Conservation (phyloP, 2,113 vertebrate species). For the Psilopogon haemacephalus region DNA sequence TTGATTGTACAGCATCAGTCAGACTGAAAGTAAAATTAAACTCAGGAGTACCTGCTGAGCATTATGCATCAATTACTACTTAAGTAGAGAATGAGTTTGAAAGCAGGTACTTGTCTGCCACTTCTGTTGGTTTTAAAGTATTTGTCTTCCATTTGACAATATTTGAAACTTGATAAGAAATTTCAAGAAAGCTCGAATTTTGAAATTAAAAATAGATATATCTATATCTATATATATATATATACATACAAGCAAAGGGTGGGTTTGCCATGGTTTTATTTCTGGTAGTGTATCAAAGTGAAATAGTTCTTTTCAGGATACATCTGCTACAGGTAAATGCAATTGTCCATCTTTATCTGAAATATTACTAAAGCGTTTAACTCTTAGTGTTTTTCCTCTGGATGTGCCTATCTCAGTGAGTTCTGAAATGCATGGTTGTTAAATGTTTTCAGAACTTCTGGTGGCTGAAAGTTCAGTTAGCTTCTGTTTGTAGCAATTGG, state of each 20-base stretch:
- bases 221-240: too few relatives aligned
- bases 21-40: not conserved
- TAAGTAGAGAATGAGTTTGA: not conserved
- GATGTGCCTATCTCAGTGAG: accelerated
- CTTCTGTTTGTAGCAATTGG: not conserved
- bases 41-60: not conserved
- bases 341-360: not conserved
- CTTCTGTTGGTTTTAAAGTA: constrained; percentile 1
- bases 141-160: constrained; percentile 1
- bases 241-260: not conserved
- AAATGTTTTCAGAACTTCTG: not conserved
- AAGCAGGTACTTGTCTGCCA: not conserved
- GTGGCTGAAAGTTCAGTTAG: not conserved
- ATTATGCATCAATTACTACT: not conserved
- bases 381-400: not conserved
- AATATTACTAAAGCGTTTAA: not conserved
- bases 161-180: not conserved
- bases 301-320: not conserved
- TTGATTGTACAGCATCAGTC: not conserved
- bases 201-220: constrained; percentile 25
- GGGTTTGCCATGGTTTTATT: constrained; percentile 2
- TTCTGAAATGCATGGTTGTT: not conserved
- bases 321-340: not conserved
- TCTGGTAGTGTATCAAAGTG: constrained; percentile 1
- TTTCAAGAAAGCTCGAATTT: not conserved